Conservation (phyloP, 92 coral and sea anemone genomes). For the Epizoanthus ramosus region DNA sequence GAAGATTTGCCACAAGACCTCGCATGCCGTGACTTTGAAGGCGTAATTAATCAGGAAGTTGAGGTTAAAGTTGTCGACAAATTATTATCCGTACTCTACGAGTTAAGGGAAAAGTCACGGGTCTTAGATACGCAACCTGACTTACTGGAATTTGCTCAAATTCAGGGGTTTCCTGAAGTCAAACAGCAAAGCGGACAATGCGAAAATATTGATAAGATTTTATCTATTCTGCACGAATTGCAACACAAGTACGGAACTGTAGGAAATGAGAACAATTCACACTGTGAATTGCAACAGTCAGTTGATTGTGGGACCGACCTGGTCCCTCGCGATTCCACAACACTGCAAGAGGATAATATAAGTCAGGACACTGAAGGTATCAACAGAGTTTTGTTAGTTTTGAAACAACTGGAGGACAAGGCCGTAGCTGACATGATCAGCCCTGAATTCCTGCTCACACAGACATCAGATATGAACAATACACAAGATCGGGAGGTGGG, state of each 20-base stretch:
- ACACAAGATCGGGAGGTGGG: not conserved
- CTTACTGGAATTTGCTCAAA: not conserved
- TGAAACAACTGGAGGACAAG: conserved; percentile 23
- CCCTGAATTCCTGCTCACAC: not conserved
- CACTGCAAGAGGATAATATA: not conserved
- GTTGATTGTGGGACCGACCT: not conserved
- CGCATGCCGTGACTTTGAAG: conserved; percentile 18
- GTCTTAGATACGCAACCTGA: not conserved
- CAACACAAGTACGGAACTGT: not conserved
- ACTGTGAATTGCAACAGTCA: not conserved
- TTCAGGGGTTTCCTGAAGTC: not conserved
- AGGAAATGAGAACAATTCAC: not conserved
- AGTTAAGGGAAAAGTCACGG: not conserved
- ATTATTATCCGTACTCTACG: conserved; percentile 17
- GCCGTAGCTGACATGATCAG: conserved; percentile 4
- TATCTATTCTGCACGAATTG: conserved; percentile 26
- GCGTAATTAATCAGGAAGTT: not conserved
- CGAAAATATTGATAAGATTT: conserved; percentile 25
- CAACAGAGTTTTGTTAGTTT: conserved; percentile 6
- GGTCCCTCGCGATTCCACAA: not conserved
- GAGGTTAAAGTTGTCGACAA: not conserved
- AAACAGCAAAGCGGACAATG: not conserved
- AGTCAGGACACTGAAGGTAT: conserved; percentile 12
- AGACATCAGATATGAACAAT: not conserved
- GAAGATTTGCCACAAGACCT: not conserved